Base-by-base conservation (phyloP, 1,140 invertebrate genomes). In the Diorhabda elongata region DNA sequence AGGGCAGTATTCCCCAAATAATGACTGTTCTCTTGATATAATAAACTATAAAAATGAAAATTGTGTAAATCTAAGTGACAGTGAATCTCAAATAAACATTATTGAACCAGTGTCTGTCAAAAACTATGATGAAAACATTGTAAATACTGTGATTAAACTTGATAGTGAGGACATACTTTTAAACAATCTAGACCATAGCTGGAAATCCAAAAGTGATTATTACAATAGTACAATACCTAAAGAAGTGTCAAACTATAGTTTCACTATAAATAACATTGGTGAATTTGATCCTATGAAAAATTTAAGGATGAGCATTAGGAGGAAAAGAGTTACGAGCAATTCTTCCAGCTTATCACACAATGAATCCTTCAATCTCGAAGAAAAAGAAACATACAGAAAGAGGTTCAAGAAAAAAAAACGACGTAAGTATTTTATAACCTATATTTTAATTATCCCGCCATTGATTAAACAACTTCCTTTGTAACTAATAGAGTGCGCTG, bases 261-360 rank as follows among this genome's bases (percentile, higher is more conserved):
- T 77, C 71, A 74, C 74, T 3, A 71, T 76, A 56, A 68, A 78
- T 56, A 76, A 72, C 71, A 72, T 74, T 66, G 61, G 72, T 64
- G 78, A 79, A 58, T 73, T 73, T 57, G 77, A 80, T 75, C 73
- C 78, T 44, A 76, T 80, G 73, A 79, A 78, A 73, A 79, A 80
- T 68, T 71, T 81, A 66, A 79, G 72, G 73, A 81, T 81, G 79
- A 81, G 76, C 68, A 80, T 80, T 56, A 71, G 80, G 62, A 68
- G 78, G 56, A 81, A 80, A 73, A 56, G 79, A 58, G 69, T 80
- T 9, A 77, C 73, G 69, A 80, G 78, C 67, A 78, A 75, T 68
- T 80, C 80, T 9, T 81, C 79, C 1, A 72, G 69, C 7, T 67
- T 79, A 57, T 80, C 78, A 4, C 78, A 77, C 64, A 80, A 76